Percentiles rank a stretch among this genome's conserved stretches.
Conservation (phyloP, 2,888 invertebrate species). For the Tetranychus piercei region DNA sequence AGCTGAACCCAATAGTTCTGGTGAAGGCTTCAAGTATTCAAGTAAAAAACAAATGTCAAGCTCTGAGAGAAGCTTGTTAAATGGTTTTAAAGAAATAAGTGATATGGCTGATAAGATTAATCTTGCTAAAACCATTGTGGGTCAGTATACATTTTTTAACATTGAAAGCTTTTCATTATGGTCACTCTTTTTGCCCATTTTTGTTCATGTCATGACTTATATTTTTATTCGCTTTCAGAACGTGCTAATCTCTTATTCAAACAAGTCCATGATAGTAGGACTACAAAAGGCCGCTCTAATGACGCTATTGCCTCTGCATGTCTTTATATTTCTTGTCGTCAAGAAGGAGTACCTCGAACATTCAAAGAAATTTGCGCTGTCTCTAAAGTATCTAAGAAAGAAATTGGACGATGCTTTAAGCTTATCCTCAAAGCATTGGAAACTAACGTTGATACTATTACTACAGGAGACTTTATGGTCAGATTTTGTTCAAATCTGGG, state of each 20-base stretch:
- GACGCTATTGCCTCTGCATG: constrained; percentile 98
- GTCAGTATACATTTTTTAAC: not conserved
- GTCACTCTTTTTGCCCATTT: not conserved
- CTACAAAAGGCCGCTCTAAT: constrained; percentile 81
- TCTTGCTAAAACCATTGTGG: constrained; percentile 80
- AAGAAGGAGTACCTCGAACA: constrained; percentile 93
- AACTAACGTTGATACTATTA: constrained; percentile 90
- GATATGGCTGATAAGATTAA: constrained; percentile 97
- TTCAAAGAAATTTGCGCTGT: constrained; percentile 94
- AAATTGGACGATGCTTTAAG: constrained; percentile 95
- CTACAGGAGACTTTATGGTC: constrained; percentile 93
- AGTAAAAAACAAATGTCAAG: constrained; percentile 62
- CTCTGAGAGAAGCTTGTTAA: constrained; percentile 79
- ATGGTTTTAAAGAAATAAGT: constrained; percentile 88
- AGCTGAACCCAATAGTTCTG: constrained; percentile 59
- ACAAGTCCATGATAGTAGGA: constrained; percentile 91
- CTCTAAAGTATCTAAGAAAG: constrained; percentile 95
- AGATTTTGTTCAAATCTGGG: constrained; percentile 81
- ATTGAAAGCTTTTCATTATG: not conserved
- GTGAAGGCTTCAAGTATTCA: constrained; percentile 47
- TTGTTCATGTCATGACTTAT: not conserved
- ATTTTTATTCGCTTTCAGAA: constrained; percentile 37
- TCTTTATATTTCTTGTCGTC: constrained; percentile 92
- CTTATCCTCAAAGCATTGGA: constrained; percentile 84
- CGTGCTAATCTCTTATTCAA: constrained; percentile 90